A percentile compares a stretch with the other conserved stretches of the same genome.
Evolutionary conservation across 1,140 invertebrate species (phyloP).

Genomic region (Zaprionus inermis): DNA sequence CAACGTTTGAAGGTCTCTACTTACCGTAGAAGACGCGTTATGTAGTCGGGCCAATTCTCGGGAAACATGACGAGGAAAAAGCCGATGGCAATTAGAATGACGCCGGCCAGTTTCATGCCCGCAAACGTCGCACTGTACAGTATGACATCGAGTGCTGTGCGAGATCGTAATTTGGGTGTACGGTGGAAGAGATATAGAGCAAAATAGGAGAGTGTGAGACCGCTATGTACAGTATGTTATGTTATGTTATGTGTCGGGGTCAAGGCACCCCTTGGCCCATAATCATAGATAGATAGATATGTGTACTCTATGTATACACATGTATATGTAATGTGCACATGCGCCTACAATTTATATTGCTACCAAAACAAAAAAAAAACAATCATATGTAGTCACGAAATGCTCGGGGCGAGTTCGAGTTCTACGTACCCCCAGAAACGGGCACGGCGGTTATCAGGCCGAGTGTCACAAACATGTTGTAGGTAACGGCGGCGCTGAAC

Average conservation of each 20-base stretch:
- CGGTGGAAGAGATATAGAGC: neutral
- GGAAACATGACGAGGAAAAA: slow-evolving; percentile 97
- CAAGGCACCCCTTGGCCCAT: slow-evolving; percentile 5
- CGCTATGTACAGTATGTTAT: neutral
- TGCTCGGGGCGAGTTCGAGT: slow-evolving; percentile 11
- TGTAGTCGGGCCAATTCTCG: slow-evolving; percentile 97
- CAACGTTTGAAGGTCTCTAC: slow-evolving; percentile 45
- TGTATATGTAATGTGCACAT: slow-evolving; percentile 28
- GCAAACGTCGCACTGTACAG: slow-evolving; percentile 93
- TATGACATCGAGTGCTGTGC: slow-evolving; percentile 92
- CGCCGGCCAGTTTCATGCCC: slow-evolving; percentile 97
- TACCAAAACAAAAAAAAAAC: too few species aligned
- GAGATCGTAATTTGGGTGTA: neutral
- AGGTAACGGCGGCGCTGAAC: slow-evolving; percentile 95
- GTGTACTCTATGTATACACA: neutral
- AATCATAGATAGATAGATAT: neutral
- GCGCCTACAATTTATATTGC: slow-evolving; percentile 44
- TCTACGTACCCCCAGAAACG: slow-evolving; percentile 92
- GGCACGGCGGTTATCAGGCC: slow-evolving; percentile 96
- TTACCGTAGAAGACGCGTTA: slow-evolving; percentile 94
- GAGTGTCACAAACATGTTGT: slow-evolving; percentile 96
- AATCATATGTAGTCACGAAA: slow-evolving; percentile 62
- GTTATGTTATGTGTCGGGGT: neutral
- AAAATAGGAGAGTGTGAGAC: neutral
- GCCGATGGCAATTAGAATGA: slow-evolving; percentile 94